These are phyloP conservation scores for Dermolepida albohirtum DNA, from an alignment of 2,888 invertebrate genomes.

Conservation along the genomic window DNA sequence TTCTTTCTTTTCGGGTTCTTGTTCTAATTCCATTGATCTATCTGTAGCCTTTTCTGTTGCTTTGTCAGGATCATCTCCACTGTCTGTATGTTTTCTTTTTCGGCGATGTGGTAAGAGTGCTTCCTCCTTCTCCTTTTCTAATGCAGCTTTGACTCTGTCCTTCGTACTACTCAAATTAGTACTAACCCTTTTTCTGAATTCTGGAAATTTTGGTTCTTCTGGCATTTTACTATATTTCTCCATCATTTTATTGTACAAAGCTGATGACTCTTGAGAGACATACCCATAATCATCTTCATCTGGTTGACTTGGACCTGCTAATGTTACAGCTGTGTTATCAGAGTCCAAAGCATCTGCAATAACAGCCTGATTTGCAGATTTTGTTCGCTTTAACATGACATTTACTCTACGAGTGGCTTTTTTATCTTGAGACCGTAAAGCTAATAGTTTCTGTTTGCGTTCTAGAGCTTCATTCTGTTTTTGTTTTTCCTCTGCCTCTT, in stretches of 20 bases:
- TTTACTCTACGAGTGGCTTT: conserved; percentile 63
- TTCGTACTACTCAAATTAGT: conserved; percentile 72
- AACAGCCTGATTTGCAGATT: conserved; percentile 89
- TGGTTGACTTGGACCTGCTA: conserved; percentile 81
- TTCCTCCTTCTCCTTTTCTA: conserved; percentile 78
- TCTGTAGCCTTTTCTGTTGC: conserved; percentile 56
- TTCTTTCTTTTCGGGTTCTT: conserved; percentile 63
- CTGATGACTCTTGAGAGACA: conserved; percentile 85
- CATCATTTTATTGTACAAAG: conserved; percentile 86
- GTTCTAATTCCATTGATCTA: conserved; percentile 56
- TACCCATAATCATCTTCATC: conserved; percentile 94
- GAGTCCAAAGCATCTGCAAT: conserved; percentile 84
- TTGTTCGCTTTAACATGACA: conserved; percentile 81
- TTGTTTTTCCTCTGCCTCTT: conserved; percentile 81
- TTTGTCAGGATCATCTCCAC: conserved; percentile 54
- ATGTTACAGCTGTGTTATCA: conserved; percentile 80
- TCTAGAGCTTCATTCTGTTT: conserved; percentile 73
- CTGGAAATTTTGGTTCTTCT: conserved; percentile 78
- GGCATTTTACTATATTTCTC: conserved; percentile 82
- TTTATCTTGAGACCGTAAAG: conserved; percentile 68
- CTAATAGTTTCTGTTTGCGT: conserved; percentile 74
- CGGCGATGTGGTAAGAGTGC: conserved; percentile 76
- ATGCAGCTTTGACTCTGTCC: conserved; percentile 82
- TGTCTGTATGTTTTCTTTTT: conserved; percentile 66
- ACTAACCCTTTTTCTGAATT: conserved; percentile 68